Base-by-base conservation (phyloP, 2,113 vertebrate species). In the Aix galericulata region DNA sequence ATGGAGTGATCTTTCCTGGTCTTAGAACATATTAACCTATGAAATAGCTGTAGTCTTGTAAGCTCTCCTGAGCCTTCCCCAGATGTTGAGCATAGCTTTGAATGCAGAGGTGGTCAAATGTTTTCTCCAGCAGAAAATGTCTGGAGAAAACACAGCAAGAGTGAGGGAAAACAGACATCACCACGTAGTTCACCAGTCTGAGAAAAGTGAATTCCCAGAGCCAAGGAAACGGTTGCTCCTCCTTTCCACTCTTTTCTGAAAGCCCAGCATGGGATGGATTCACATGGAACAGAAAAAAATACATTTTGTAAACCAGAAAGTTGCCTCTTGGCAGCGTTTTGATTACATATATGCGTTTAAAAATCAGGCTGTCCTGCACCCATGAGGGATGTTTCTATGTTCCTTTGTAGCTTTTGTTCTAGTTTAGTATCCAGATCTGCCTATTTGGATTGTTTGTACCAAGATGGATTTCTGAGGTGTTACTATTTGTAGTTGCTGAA, bases 271-370 rank as follows among this genome's bases (percentile, higher is more conserved):
- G 46, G 60, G 50, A 36, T 53, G n/a, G 38, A 16, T 42, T 79
- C 1, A 0, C 53, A 20, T 14, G 56, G 42, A 53, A 59, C 2
- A 11, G 46, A n/a, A 72, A 52, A 40, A 40, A 68, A 83, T 20
- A 29, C 48, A 14, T 50, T 32, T 86, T 58, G 44, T 76, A 64
- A 69, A 27, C 26, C 32, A 34, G 53, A n/a, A 62, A 76, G 27
- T 44, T 91, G 52, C 16, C 34, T 44, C 31, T 55, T 44, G 67
- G 62, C 60, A 75, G 62, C 31, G 2, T 27, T 58, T 36, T 16
- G 34, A 22, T 31, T 34, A 23, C 11, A 2, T 17, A 27, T 13
- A 31, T 17, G 64, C 0, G 0, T 40, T 36, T 17, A 26, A 50
- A 76, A 73, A 25, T 8, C 77, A 53, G 66, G 6, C 29, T 18